These are phyloP conservation scores for Melitaea cinxia DNA, from an alignment of 1,140 invertebrate species.

Conservation along the genomic window DNA sequence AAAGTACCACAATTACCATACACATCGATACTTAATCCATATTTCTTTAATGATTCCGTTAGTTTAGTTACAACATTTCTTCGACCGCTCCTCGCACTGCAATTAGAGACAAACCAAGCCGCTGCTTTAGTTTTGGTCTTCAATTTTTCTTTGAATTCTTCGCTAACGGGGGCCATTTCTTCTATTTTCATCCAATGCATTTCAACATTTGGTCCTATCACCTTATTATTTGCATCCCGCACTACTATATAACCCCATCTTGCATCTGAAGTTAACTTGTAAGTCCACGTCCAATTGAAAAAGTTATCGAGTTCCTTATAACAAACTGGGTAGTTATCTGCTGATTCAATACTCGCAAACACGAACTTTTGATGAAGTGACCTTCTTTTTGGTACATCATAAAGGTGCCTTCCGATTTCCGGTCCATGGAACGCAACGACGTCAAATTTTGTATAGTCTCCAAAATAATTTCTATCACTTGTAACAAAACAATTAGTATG, in stretches of 20 bases:
- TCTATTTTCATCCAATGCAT: slow-evolving; percentile 59
- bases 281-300: slow-evolving; percentile 86
- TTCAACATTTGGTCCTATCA: slow-evolving; percentile 56
- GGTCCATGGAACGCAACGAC: slow-evolving; percentile 61
- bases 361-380: slow-evolving; percentile 64
- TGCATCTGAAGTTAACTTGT: slow-evolving; percentile 83
- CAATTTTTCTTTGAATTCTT: slow-evolving; percentile 54
- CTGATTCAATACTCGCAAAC: slow-evolving; percentile 68
- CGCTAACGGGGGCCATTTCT: slow-evolving; percentile 54
- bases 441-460: slow-evolving; percentile 62
- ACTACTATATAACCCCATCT: slow-evolving; percentile 60
- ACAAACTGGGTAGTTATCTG: slow-evolving; percentile 66
- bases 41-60: slow-evolving; percentile 74
- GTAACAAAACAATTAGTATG: slow-evolving; percentile 63
- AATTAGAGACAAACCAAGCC: slow-evolving; percentile 87
- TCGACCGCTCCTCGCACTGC: slow-evolving; percentile 79
- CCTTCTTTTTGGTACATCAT: slow-evolving; percentile 43
- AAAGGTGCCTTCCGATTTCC: slow-evolving; percentile 39
- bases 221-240: slow-evolving; percentile 44
- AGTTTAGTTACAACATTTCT: slow-evolving; percentile 83
- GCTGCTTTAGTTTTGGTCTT: slow-evolving; percentile 73
- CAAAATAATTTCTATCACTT: slow-evolving; percentile 45
- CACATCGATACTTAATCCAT: slow-evolving; percentile 82
- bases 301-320: slow-evolving; percentile 39
- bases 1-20: slow-evolving; percentile 84